Percentiles rank a stretch among this genome's conserved stretches.
These are phyloP conservation scores for Drosophila nebulosa DNA, from an alignment of 1,140 invertebrate species.

Conservation along the genomic window DNA sequence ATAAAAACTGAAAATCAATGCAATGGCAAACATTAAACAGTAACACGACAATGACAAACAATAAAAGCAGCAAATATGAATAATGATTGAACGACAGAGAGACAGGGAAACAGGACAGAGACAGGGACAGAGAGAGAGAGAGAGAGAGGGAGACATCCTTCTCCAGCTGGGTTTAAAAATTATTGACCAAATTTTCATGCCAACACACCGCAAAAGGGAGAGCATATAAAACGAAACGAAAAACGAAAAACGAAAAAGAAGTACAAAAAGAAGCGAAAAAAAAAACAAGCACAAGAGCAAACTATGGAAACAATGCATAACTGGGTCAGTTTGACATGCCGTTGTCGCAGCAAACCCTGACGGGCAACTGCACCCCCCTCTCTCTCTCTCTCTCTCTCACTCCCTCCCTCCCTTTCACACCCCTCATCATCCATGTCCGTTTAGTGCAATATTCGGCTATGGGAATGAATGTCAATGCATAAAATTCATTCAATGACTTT, in stretches of 20 bases:
- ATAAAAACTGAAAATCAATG: conserved; percentile 66
- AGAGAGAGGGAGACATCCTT: not conserved
- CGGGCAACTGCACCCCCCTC: conserved; percentile 8
- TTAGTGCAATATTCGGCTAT: conserved; percentile 10
- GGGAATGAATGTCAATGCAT: conserved; percentile 68
- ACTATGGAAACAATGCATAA: conserved; percentile 60
- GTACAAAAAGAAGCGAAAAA: not conserved
- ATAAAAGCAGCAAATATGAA: conserved; percentile 49
- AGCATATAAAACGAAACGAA: not conserved
- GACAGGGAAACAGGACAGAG: too few species aligned
- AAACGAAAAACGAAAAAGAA: not conserved
- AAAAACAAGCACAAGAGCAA: conserved; percentile 68
- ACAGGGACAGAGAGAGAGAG: not conserved
- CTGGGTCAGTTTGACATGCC: conserved; percentile 76
- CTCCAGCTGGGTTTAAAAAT: conserved; percentile 53
- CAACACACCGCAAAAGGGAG: conserved; percentile 53
- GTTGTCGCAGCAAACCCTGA: conserved; percentile 69
- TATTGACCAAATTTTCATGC: conserved; percentile 77
- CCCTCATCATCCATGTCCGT: conserved; percentile 49
- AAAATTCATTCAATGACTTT: conserved; percentile 72
- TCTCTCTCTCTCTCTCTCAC: not conserved
- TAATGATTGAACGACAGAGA: conserved; percentile 42
- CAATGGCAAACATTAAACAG: conserved; percentile 61
- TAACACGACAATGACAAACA: conserved; percentile 43
- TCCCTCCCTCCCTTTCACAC: not conserved